A percentile compares a stretch with the other conserved stretches of the same genome.
Evolutionary conservation across 2,797 vertebrate species (phyloP).

Genomic region (Chromobotia macracanthus): DNA sequence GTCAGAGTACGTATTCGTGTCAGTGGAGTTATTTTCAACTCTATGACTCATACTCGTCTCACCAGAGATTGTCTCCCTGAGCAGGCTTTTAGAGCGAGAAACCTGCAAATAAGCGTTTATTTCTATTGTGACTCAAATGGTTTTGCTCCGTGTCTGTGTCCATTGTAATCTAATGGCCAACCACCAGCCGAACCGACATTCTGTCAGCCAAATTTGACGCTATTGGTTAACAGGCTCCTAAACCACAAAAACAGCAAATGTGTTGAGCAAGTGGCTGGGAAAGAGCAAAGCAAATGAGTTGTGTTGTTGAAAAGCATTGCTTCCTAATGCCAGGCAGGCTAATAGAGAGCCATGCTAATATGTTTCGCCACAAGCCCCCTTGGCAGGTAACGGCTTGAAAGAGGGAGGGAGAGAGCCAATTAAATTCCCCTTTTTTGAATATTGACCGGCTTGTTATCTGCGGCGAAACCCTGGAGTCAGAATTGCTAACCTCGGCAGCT

Average conservation of each 20-base stretch:
- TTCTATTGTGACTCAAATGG: constrained; percentile 25
- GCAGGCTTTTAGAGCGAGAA: constrained; percentile 25
- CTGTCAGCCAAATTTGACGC: background rate
- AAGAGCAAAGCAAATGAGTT: constrained; percentile 49
- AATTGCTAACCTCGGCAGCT: constrained; percentile 73
- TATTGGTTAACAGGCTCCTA: constrained; percentile 8
- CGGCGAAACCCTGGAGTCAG: constrained; percentile 55
- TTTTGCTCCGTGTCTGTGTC: constrained; percentile 8
- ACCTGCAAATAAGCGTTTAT: constrained; percentile 45
- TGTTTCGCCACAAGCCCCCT: constrained; percentile 42
- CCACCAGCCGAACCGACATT: background rate
- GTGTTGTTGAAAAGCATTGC: constrained; percentile 38
- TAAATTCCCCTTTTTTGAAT: constrained; percentile 66
- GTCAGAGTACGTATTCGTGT: constrained; percentile 27
- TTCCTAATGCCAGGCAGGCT: constrained; percentile 47
- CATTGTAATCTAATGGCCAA: constrained; percentile 28
- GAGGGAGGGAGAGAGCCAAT: constrained; percentile 54
- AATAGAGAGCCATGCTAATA: constrained; percentile 58
- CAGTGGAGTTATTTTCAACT: constrained; percentile 51
- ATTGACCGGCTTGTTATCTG: constrained; percentile 66
- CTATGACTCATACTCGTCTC: constrained; percentile 50
- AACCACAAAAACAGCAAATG: constrained; percentile 32
- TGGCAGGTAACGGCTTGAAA: constrained; percentile 52
- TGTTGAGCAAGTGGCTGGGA: constrained; percentile 22
- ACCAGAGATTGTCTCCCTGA: constrained; percentile 40